Evolutionary conservation across 2,113 vertebrate genomes (phyloP).

Genomic region (Nothobranchius furzeri): DNA sequence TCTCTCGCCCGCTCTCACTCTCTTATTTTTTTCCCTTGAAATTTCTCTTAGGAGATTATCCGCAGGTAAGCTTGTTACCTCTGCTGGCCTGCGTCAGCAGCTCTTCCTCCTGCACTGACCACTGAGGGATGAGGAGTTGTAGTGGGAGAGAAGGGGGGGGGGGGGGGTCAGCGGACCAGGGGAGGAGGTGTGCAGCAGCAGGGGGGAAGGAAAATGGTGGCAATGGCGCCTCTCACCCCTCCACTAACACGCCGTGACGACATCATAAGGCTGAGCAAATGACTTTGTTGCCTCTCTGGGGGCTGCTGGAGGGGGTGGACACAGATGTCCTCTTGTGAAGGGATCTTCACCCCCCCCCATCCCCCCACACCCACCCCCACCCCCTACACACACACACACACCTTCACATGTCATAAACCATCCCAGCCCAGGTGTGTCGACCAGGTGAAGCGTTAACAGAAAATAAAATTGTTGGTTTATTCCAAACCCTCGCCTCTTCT

Average conservation of each 20-base stretch:
- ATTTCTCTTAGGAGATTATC: slow-evolving; percentile 85
- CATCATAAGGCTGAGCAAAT: slow-evolving; percentile 82
- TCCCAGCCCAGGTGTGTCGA: slow-evolving; percentile 24
- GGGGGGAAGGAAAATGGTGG: slow-evolving; percentile 40
- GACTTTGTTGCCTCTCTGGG: slow-evolving; percentile 69
- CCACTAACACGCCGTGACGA: slow-evolving; percentile 75
- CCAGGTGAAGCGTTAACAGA: neutral
- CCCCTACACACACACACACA: too few species aligned
- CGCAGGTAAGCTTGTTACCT: slow-evolving; percentile 85
- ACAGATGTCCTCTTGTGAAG: slow-evolving; percentile 56
- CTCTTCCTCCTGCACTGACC: slow-evolving; percentile 76
- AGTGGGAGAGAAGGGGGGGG: slow-evolving; percentile 30
- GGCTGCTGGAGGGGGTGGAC: slow-evolving; percentile 38
- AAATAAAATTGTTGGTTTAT: too few species aligned
- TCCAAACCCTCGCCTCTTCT: too few species aligned
- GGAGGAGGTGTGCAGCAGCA: slow-evolving; percentile 14
- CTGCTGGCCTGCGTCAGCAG: slow-evolving; percentile 80
- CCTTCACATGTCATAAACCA: neutral
- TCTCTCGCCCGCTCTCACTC: neutral
- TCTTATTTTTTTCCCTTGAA: slow-evolving; percentile 76
- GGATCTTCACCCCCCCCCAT: slow-evolving; percentile 26
- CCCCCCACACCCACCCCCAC: too few species aligned
- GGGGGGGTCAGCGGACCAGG: slow-evolving; percentile 3
- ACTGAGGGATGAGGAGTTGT: slow-evolving; percentile 57
- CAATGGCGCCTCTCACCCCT: slow-evolving; percentile 46